A percentile compares a stretch with the other conserved stretches of the same genome.
Conservation (phyloP, 2,797 vertebrate species). For the Poecilia velifera region DNA sequence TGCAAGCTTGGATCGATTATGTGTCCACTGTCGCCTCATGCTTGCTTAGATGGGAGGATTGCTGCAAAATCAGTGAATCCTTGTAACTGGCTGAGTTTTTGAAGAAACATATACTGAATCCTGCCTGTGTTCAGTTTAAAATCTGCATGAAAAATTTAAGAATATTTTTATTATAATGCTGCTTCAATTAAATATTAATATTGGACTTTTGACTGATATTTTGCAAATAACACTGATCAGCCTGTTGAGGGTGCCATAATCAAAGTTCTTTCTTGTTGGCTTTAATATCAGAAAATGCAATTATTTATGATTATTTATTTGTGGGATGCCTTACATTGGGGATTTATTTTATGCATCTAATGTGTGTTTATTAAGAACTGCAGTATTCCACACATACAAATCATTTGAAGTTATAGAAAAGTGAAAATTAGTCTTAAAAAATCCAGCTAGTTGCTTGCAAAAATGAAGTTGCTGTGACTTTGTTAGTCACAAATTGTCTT, state of each 20-base stretch:
- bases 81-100: neutral
- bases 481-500: neutral
- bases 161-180: neutral
- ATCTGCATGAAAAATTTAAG: neutral
- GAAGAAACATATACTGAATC: neutral
- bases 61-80: neutral
- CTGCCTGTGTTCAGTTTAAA: neutral
- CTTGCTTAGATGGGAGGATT: neutral
- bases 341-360: neutral
- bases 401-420: neutral
- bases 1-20: neutral
- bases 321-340: neutral
- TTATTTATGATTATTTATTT: neutral
- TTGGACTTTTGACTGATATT: neutral
- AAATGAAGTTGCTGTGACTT: neutral
- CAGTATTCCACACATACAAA: neutral
- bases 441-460: neutral
- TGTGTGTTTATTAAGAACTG: neutral
- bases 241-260: conserved; percentile 46
- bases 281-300: neutral
- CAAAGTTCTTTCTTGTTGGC: conserved; percentile 7
- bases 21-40: neutral
- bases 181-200: neutral
- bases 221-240: neutral
- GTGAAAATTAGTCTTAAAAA: neutral